Evolutionary conservation across 2,888 invertebrate genomes (phyloP), one percentile per base, ranked within the genome.

Genomic region (Athalia rosae): DNA sequence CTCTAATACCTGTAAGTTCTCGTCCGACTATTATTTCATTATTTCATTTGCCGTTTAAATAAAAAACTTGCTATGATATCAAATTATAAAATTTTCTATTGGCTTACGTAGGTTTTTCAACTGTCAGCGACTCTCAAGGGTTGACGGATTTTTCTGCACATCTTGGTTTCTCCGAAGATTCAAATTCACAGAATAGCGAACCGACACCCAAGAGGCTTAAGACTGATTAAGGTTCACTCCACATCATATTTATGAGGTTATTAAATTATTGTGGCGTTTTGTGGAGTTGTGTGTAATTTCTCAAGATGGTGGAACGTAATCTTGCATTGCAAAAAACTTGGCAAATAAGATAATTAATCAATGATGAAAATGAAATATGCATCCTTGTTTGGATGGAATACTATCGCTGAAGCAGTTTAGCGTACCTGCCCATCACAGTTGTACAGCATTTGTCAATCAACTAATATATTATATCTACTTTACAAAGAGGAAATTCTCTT

Each of bases 61-160:
- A 62, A 43, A 76, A 48, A 76, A 59, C 3, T 64, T 76, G 8
- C 4, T 56, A 43, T 79, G 77, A 28, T 13, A 76, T 48, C 28
- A 64, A 79, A 69, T 47, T 45, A 69, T 4, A n/a, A 59, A 63
- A 13, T 59, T 79, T 76, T 47, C 45, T 79, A 78, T 45, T 61
- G 67, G 50, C 61, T 66, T 45, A 11, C 91, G 8, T 89, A 97
- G 96, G 96, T 92, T 97, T 97, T 89, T 97, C 97, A 15, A 95
- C 96, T 82, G 96, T 96, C 6, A 97, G 97, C 88, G 97, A 97
- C 90, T 96, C 96, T 0, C 97, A 97, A 90, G 97, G 96, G 13
- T 94, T 96, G 1, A 95, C 95, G 47, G 96, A 97, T 82, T 95
- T 95, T 86, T 95, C 96, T n/a, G 93, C 94, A 28, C 95, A 95